These are phyloP conservation scores for Protaetia brevitarsis DNA, from an alignment of 1,140 invertebrate genomes.

Conservation along the genomic window DNA sequence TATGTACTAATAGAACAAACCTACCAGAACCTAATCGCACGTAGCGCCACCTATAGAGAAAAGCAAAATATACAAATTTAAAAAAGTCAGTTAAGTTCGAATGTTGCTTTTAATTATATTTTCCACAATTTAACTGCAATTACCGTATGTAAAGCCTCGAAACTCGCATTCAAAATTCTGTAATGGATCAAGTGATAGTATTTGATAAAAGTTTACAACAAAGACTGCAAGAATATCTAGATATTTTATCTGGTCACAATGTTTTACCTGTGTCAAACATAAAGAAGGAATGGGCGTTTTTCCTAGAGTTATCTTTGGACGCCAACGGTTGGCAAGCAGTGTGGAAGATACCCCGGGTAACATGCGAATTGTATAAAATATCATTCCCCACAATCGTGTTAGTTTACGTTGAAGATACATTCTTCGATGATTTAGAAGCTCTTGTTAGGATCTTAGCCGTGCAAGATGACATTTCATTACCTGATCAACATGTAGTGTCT, in stretches of 20 bases:
- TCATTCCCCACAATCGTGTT: constrained; percentile 59
- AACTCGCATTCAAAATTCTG: background rate
- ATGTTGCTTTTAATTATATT: background rate
- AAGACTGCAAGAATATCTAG: constrained; percentile 54
- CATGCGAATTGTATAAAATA: constrained; percentile 57
- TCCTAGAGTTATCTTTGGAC: constrained; percentile 57
- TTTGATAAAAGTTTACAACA: constrained; percentile 59
- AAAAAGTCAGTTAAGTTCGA: constrained; percentile 4
- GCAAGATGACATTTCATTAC: constrained; percentile 59
- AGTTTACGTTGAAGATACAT: constrained; percentile 54
- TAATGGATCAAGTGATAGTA: constrained; percentile 52
- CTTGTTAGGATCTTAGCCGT: constrained; percentile 55
- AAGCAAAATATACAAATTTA: background rate
- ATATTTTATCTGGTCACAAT: constrained; percentile 51
- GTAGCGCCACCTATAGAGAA: background rate
- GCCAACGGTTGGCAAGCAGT: constrained; percentile 60
- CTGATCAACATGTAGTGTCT: constrained; percentile 56
- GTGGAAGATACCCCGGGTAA: constrained; percentile 60
- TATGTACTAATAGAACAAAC: too few relatives aligned
- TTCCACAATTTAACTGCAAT: background rate
- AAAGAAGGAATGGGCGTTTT: constrained; percentile 55
- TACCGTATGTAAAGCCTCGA: background rate
- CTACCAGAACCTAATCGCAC: too few relatives aligned
- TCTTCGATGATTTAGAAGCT: constrained; percentile 52
- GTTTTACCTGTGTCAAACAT: constrained; percentile 54